Conservation (phyloP, 2,113 vertebrate species). For the Dermatemys mawii region DNA sequence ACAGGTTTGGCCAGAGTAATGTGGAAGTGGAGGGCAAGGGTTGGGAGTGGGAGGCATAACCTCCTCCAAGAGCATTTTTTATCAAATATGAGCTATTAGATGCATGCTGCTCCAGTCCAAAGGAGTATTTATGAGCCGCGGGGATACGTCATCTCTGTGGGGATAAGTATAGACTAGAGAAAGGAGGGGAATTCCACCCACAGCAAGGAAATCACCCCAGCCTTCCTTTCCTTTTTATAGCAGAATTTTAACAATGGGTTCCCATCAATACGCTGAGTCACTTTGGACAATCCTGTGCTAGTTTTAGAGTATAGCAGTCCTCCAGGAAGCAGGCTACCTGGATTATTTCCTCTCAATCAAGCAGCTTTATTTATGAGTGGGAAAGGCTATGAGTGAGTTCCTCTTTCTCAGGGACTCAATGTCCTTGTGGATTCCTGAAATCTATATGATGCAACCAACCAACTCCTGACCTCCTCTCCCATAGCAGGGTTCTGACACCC, state of each 20-base stretch:
- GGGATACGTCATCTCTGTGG: accelerated
- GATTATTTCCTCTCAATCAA: slow-evolving; percentile 37
- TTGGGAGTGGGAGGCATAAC: neutral
- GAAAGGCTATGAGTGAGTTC: slow-evolving; percentile 31
- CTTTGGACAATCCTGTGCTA: neutral
- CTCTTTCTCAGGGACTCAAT: neutral
- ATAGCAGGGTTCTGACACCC: accelerated
- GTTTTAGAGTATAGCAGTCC: accelerated
- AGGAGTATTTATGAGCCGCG: accelerated
- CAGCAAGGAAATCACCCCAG: neutral
- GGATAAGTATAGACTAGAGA: neutral
- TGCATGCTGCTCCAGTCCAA: accelerated
- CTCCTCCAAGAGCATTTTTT: accelerated
- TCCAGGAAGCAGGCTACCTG: slow-evolving; percentile 11
- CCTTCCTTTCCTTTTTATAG: neutral
- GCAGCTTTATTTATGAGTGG: slow-evolving; percentile 30
- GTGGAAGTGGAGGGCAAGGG: neutral
- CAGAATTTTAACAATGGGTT: neutral
- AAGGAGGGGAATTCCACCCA: neutral
- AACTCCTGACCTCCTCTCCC: neutral
- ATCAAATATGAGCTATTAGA: accelerated
- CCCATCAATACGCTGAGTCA: neutral
- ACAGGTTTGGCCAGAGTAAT: accelerated
- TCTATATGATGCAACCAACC: neutral
- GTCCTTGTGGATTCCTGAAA: slow-evolving; percentile 5